Conservation (phyloP, 2,797 vertebrate species). For the Eulemur albifrons region DNA sequence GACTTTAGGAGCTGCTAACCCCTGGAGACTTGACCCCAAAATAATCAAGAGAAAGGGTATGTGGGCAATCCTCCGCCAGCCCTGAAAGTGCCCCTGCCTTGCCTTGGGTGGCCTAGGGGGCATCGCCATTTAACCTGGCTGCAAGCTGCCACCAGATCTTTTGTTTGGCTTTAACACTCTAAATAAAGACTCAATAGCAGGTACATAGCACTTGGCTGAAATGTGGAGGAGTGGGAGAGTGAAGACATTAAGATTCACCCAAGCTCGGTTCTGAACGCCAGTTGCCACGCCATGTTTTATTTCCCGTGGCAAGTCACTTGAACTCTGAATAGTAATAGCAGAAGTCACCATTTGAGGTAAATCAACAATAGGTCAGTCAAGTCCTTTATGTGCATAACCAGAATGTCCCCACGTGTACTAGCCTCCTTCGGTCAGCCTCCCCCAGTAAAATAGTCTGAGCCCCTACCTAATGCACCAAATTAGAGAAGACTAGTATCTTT, state of each 20-base stretch:
- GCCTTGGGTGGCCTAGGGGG: neutral
- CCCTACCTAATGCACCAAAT: neutral
- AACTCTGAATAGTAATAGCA: neutral
- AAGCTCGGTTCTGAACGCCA: neutral
- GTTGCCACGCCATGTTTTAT: neutral
- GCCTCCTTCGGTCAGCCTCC: neutral
- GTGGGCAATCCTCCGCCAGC: neutral
- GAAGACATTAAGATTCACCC: neutral
- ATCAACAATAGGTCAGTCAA: neutral
- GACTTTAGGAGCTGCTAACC: neutral
- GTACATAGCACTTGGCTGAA: neutral
- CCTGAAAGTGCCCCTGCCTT: neutral
- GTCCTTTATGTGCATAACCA: neutral
- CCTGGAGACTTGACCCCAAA: slow-evolving; percentile 46
- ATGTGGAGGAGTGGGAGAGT: neutral
- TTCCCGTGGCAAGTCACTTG: neutral
- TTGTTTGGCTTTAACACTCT: neutral
- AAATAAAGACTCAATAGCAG: neutral
- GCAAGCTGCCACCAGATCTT: neutral
- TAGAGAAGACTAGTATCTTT: neutral
- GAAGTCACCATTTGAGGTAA: neutral
- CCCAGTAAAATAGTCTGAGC: neutral
- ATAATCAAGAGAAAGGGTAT: slow-evolving; percentile 23
- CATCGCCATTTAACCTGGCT: neutral
- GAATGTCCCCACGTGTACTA: neutral